phyloP scores from a whole-genome alignment of 2,113 vertebrate genomes.

The Osmerus eperlanus region DNA sequence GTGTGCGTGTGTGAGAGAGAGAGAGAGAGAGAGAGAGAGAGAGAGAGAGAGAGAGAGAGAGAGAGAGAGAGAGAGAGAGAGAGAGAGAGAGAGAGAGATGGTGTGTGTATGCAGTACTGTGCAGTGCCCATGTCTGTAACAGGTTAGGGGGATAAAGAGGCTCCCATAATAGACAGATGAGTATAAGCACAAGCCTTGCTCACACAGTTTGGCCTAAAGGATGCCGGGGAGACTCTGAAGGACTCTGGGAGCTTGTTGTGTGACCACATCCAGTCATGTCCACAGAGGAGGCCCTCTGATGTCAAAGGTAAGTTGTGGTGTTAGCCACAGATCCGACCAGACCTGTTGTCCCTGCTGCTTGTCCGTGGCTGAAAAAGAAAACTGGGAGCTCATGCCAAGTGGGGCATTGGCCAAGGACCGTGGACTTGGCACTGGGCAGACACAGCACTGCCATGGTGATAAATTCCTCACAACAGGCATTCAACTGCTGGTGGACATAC shows the following conservation, averaged over 20 bases:
- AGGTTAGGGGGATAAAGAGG: neutral
- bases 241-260: no score
- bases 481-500: slow-evolving; percentile 37
- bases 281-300: no score
- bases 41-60: neutral
- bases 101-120: slow-evolving; percentile 6
- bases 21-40: neutral
- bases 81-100: neutral
- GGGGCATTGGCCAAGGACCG: slow-evolving; percentile 48
- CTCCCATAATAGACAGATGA: no score
- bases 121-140: neutral
- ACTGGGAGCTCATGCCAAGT: slow-evolving; percentile 43
- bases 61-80: neutral
- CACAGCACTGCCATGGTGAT: slow-evolving; percentile 36
- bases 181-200: no score
- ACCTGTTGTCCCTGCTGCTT: slow-evolving; percentile 24
- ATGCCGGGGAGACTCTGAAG: no score
- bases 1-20: neutral
- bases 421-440: slow-evolving; percentile 42
- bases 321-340: slow-evolving; percentile 18
- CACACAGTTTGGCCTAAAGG: no score
- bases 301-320: slow-evolving; percentile 11
- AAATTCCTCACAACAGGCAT: slow-evolving; percentile 51
- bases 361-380: slow-evolving; percentile 40
- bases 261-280: no score